Evolutionary conservation across 1,140 invertebrate genomes (phyloP).

Genomic region (Anadara kagoshimensis): DNA sequence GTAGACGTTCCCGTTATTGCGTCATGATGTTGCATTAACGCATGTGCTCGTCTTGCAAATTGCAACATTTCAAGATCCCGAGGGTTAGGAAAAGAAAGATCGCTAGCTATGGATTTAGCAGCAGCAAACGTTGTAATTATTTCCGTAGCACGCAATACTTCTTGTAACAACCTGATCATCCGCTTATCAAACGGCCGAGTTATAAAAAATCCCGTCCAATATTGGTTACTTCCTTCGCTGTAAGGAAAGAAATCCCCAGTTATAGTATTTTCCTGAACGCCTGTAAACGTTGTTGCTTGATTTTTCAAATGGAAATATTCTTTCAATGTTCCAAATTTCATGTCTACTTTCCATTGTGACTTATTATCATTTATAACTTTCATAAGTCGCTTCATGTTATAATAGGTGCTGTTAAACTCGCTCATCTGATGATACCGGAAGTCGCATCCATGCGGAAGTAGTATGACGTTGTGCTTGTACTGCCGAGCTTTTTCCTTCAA

Average conservation of each 20-base stretch:
- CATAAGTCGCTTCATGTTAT: slow-evolving; percentile 95
- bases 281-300: slow-evolving; percentile 35
- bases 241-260: slow-evolving; percentile 98
- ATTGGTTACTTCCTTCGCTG: slow-evolving; percentile 94
- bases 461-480: slow-evolving; percentile 90
- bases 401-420: slow-evolving; percentile 96
- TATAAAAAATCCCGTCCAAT: slow-evolving; percentile 97
- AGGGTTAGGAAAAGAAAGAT: slow-evolving; percentile 2
- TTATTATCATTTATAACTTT: slow-evolving; percentile 88
- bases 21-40: slow-evolving; percentile 98
- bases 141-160: slow-evolving; percentile 79
- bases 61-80: slow-evolving; percentile 71
- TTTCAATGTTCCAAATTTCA: slow-evolving; percentile 92
- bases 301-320: slow-evolving; percentile 94
- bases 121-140: slow-evolving; percentile 52
- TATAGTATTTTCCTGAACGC: slow-evolving; percentile 75
- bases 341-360: slow-evolving; percentile 87
- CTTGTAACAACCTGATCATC: slow-evolving; percentile 87
- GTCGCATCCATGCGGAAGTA: slow-evolving; percentile 96
- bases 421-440: slow-evolving; percentile 91
- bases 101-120: slow-evolving; percentile 42
- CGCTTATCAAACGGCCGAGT: slow-evolving; percentile 95
- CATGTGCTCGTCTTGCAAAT: slow-evolving; percentile 85
- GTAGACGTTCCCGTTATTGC: slow-evolving; percentile 95
- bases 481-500: slow-evolving; percentile 97